These are phyloP conservation scores for Parelbella ahira DNA, from an alignment of 2,888 invertebrate genomes.

Conservation along the genomic window DNA sequence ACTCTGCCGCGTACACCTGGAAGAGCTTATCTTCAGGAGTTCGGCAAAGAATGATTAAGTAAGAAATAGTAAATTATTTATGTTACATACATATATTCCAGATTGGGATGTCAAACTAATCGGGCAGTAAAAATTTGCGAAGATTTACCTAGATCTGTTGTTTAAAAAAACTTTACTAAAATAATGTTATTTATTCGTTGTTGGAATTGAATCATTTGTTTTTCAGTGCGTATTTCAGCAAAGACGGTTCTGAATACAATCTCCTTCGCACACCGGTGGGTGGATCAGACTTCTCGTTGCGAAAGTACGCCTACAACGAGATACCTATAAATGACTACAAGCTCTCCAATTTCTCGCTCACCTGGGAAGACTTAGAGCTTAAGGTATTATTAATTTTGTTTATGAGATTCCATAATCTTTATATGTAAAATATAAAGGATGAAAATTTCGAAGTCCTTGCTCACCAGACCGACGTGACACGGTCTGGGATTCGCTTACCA, in stretches of 20 bases:
- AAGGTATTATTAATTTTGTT: conserved; percentile 61
- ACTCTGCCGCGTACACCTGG: conserved; percentile 83
- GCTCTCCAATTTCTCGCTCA: conserved; percentile 82
- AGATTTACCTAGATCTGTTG: no score
- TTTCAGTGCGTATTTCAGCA: conserved; percentile 84
- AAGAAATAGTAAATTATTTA: background rate
- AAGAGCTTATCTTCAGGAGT: conserved; percentile 66
- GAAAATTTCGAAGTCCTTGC: no score
- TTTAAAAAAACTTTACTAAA: no score
- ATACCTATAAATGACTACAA: conserved; percentile 68
- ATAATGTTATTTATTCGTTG: no score
- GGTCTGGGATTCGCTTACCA: no score
- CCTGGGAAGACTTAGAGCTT: conserved; percentile 82
- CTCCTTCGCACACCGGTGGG: conserved; percentile 89
- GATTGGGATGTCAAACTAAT: no score
- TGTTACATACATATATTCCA: no score
- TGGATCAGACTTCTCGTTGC: conserved; percentile 89
- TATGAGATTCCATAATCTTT: background rate
- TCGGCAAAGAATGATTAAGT: conserved; percentile 29
- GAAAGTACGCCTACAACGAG: conserved; percentile 86
- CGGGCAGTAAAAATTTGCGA: no score
- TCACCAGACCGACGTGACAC: no score
- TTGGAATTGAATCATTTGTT: no score
- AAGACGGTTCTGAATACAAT: conserved; percentile 85
- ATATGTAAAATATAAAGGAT: no score